Evolutionary conservation across 2,113 vertebrate genomes (phyloP).

Genomic region (Sinocyclocheilus anshuiensis): DNA sequence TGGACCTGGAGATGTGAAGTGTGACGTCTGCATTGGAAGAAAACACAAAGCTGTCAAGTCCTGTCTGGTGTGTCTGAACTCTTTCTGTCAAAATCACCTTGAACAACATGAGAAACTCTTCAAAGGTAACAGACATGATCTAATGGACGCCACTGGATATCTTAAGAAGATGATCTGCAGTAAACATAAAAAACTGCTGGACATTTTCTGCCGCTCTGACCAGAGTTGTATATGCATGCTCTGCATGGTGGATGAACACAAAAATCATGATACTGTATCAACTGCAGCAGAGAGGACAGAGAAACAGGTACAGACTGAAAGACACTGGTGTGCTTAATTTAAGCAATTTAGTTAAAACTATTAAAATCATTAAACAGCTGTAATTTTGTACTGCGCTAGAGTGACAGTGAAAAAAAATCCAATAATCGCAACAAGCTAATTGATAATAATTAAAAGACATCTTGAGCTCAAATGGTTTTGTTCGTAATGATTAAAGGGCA

Average conservation of each 20-base stretch:
- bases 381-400: too few relatives aligned
- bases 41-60: neutral
- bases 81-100: neutral
- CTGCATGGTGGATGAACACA: neutral
- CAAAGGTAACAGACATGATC: neutral
- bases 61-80: slow-evolving; percentile 19
- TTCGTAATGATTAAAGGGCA: too few relatives aligned
- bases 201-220: neutral
- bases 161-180: neutral
- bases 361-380: too few relatives aligned
- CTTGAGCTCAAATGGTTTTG: too few relatives aligned
- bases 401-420: too few relatives aligned
- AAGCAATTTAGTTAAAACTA: too few relatives aligned
- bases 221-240: neutral
- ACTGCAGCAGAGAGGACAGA: neutral
- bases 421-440: too few relatives aligned
- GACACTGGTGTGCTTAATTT: too few relatives aligned
- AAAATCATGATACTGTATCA: neutral
- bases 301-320: neutral
- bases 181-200: neutral
- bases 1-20: neutral
- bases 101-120: slow-evolving; percentile 8
- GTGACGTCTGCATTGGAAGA: neutral
- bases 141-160: neutral
- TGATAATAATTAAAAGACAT: too few relatives aligned